A percentile compares a stretch with the other conserved stretches of the same genome.
Conservation (phyloP, 2,797 vertebrate genomes). For the Vespertilio murinus region DNA sequence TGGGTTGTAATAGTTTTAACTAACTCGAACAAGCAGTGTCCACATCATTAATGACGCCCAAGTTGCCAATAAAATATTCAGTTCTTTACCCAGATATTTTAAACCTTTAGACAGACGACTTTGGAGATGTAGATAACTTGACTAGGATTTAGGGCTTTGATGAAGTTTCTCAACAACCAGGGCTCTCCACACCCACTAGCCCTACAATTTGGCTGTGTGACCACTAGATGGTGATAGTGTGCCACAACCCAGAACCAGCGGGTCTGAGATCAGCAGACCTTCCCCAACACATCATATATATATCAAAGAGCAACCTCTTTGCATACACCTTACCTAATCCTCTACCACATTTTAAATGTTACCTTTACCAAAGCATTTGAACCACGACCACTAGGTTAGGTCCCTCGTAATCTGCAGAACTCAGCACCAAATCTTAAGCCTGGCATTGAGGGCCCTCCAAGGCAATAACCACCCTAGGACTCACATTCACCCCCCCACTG, state of each 20-base stretch:
- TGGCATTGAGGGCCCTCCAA: not conserved
- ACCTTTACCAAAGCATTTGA: not conserved
- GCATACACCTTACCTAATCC: not conserved
- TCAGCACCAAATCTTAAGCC: not conserved
- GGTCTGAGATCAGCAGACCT: not conserved
- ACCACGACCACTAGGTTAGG: not conserved
- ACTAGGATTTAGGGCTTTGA: not conserved
- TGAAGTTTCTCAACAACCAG: not conserved
- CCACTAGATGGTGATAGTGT: slow-evolving; percentile 59
- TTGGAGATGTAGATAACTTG: not conserved
- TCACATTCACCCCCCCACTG: not conserved
- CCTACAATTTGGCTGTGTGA: slow-evolving; percentile 62
- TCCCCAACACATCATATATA: not conserved
- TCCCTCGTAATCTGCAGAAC: not conserved
- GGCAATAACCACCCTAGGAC: not conserved
- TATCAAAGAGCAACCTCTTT: not conserved
- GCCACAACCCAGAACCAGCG: not conserved
- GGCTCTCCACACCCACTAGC: not conserved
- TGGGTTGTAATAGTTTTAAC: slow-evolving; percentile 33
- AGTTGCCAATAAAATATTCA: slow-evolving; percentile 1
- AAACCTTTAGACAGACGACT: not conserved
- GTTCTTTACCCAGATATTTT: slow-evolving; percentile 13
- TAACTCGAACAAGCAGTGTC: slow-evolving; percentile 1
- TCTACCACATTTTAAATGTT: not conserved
- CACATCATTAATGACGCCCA: not conserved